Percentiles rank a stretch among this genome's conserved stretches.
Evolutionary conservation across 2,113 vertebrate genomes (phyloP).

Genomic region (Strix aluco): DNA sequence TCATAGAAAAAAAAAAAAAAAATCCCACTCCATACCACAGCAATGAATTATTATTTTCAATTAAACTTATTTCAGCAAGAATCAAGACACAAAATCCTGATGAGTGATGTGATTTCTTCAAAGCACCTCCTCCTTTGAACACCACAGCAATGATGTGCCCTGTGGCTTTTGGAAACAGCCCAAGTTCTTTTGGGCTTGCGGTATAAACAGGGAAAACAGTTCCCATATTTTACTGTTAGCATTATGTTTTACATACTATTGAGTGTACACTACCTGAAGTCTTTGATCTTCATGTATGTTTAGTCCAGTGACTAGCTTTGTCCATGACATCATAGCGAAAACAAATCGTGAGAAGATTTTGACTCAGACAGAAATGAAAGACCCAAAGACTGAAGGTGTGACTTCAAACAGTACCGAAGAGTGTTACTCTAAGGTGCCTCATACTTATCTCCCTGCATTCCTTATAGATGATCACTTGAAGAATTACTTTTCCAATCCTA

Average conservation of each 20-base stretch:
- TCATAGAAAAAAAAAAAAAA: background rate
- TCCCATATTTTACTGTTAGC: background rate
- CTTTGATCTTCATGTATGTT: background rate
- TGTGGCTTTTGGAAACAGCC: background rate
- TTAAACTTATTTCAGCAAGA: background rate
- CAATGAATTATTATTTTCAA: background rate
- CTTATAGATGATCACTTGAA: background rate
- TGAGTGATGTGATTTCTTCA: background rate
- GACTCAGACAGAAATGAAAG: background rate
- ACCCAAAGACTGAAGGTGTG: background rate
- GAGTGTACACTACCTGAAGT: background rate
- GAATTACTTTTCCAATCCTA: background rate
- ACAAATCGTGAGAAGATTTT: background rate
- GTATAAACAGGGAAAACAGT: background rate
- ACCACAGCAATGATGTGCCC: background rate
- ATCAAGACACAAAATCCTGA: background rate
- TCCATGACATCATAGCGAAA: background rate
- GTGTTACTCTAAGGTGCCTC: background rate
- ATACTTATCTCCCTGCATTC: background rate
- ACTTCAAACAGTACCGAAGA: background rate
- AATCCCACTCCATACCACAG: background rate
- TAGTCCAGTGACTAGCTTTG: background rate
- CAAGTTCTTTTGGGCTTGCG: background rate
- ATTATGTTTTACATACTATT: background rate
- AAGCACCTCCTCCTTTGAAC: background rate